These are phyloP conservation scores for Percopsis omiscomaycus DNA, from an alignment of 2,797 vertebrate species.

Conservation along the genomic window DNA sequence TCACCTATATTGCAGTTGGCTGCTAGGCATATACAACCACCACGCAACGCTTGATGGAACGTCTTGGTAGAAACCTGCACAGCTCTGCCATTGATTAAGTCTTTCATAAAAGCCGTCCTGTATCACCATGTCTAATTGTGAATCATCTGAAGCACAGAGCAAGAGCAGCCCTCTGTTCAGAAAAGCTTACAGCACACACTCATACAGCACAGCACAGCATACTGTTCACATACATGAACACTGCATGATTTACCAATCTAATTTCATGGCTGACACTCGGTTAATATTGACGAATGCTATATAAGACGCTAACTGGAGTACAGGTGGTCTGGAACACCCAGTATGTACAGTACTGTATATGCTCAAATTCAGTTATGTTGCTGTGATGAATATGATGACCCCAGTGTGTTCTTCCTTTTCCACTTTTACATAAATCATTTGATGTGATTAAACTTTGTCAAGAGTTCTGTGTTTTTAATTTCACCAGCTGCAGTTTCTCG, in stretches of 20 bases:
- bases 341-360: constrained; percentile 8
- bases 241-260: not conserved
- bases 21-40: constrained; percentile 2
- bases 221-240: not conserved
- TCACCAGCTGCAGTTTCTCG: constrained; percentile 1
- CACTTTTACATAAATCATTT: constrained; percentile 81
- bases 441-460: constrained; percentile 73
- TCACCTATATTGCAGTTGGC: constrained; percentile 40
- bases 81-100: constrained; percentile 2
- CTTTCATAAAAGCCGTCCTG: constrained; percentile 11
- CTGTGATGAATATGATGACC: constrained; percentile 56
- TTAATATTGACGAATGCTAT: not conserved
- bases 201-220: not conserved
- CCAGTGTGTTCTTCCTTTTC: constrained; percentile 70
- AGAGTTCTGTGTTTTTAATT: constrained; percentile 32
- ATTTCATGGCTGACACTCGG: not conserved
- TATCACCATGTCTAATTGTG: constrained; percentile 9
- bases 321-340: constrained; percentile 48
- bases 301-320: constrained; percentile 16
- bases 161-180: constrained; percentile 18
- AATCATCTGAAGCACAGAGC: constrained; percentile 1
- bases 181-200: constrained; percentile 2
- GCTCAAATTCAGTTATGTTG: constrained; percentile 39
- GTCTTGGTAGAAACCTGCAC: not conserved
- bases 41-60: not conserved